Evolutionary conservation across 2,113 vertebrate genomes (phyloP).

Genomic region (Carlito syrichta): DNA sequence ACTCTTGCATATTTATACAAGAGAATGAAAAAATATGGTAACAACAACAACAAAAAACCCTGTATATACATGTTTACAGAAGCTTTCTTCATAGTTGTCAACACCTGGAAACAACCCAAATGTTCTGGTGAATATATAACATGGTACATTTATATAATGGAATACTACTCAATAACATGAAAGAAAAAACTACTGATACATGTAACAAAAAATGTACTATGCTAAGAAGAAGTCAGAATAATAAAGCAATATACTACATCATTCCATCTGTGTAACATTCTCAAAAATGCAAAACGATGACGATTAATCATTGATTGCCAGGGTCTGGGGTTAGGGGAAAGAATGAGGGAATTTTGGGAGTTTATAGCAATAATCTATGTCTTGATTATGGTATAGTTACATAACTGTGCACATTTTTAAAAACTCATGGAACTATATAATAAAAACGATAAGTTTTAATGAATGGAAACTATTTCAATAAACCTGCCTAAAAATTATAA

Average conservation of each 20-base stretch:
- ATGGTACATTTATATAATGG: not conserved
- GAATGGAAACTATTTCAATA: not conserved
- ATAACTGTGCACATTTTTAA: not conserved
- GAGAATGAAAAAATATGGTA: not conserved
- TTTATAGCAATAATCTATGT: not conserved
- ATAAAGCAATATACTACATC: not conserved
- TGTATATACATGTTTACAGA: not conserved
- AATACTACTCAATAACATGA: not conserved
- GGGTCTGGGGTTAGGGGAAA: not conserved
- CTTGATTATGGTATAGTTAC: not conserved
- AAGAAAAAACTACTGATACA: not conserved
- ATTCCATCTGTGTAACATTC: not conserved
- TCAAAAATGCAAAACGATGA: not conserved
- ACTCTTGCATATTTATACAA: not conserved
- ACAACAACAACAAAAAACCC: not conserved
- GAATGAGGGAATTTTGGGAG: not conserved
- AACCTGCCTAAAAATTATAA: not conserved
- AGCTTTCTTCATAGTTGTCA: not conserved
- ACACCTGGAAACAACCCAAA: not conserved
- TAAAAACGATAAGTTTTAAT: not conserved
- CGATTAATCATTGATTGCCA: not conserved
- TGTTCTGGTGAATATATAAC: not conserved
- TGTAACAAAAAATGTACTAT: not conserved
- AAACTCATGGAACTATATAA: not conserved
- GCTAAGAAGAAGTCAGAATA: not conserved